phyloP scores from a whole-genome alignment of 2,797 vertebrate species.

The Pterois miles region DNA sequence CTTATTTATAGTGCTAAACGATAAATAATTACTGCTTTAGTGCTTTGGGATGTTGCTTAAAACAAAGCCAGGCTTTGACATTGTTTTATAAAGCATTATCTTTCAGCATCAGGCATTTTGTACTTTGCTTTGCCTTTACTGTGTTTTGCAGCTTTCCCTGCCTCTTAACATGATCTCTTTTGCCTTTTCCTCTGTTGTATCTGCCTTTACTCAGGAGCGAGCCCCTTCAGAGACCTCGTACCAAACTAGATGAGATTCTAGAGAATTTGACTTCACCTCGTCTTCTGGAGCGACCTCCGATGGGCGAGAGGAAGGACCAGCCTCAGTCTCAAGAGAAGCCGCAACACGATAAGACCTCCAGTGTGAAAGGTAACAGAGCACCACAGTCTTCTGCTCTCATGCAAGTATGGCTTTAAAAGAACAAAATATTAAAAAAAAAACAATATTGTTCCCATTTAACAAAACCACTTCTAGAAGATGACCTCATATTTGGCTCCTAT shows the following conservation, averaged over 20 bases:
- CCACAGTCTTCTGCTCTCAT: neutral
- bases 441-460: neutral
- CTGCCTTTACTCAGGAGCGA: constrained; percentile 66
- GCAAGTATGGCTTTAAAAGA: neutral
- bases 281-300: constrained; percentile 75
- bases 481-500: constrained; percentile 88
- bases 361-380: constrained; percentile 75
- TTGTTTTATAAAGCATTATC: constrained; percentile 3
- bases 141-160: neutral
- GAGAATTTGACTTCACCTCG: constrained; percentile 80
- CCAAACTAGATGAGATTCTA: constrained; percentile 89
- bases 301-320: constrained; percentile 77
- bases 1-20: constrained; percentile 46
- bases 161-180: neutral
- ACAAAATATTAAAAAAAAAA: neutral
- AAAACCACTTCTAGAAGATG: constrained; percentile 79
- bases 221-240: constrained; percentile 79
- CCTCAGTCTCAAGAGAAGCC: constrained; percentile 49
- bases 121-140: neutral
- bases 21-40: constrained; percentile 58
- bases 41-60: constrained; percentile 20
- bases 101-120: neutral
- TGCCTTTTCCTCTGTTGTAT: neutral
- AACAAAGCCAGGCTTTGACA: constrained; percentile 3
- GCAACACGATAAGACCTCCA: constrained; percentile 69